These are phyloP conservation scores for Lepeophtheirus nordmannii DNA, from an alignment of 2,888 invertebrate species.

Conservation along the genomic window DNA sequence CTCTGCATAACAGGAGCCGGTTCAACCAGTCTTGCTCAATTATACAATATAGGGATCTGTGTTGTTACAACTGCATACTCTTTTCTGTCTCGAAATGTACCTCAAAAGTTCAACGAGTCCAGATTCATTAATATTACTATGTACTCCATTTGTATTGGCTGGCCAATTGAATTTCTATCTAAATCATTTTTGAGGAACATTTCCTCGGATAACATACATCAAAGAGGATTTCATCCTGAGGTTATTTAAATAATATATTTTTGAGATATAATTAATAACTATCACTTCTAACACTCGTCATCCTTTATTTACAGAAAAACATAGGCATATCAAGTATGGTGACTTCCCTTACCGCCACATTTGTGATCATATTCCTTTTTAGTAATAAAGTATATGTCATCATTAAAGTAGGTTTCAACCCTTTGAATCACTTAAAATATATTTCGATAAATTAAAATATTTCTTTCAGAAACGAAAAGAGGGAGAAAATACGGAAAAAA, in stretches of 20 bases:
- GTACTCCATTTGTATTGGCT: conserved; percentile 15
- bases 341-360: not conserved
- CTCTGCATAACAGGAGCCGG: not conserved
- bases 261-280: too few species aligned
- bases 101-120: conserved; percentile 11
- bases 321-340: not conserved
- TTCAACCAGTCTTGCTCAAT: not conserved
- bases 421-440: too few species aligned
- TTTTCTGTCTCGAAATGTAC: conserved; percentile 11
- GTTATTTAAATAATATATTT: not conserved
- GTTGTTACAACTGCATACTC: conserved; percentile 6
- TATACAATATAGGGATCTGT: conserved; percentile 8
- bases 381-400: not conserved
- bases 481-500: not conserved
- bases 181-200: not conserved
- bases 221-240: conserved; percentile 1
- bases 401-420: not conserved
- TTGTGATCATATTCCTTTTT: not conserved
- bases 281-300: too few species aligned
- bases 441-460: not conserved
- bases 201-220: not conserved
- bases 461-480: not conserved
- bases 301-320: not conserved
- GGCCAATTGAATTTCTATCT: not conserved
- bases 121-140: conserved; percentile 11